phyloP scores from a whole-genome alignment of 2,888 invertebrate species.

The Diplazon laetatorius region DNA sequence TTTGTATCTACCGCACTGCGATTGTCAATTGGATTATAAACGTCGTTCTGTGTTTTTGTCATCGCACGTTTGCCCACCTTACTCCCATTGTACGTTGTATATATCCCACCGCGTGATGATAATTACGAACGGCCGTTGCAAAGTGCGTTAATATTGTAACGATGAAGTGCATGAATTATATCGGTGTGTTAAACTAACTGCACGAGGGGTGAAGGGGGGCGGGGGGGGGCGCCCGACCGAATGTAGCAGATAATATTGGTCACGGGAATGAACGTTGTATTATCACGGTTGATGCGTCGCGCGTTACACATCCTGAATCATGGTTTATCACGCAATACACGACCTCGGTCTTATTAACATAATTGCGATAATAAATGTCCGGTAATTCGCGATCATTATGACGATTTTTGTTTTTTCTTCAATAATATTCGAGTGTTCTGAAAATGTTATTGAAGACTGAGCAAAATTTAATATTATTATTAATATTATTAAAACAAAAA shows the following conservation, averaged over 20 bases:
- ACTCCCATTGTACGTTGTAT: slow-evolving; percentile 39
- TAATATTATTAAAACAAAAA: no score
- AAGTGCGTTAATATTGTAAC: slow-evolving; percentile 50
- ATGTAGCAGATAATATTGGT: slow-evolving; percentile 48
- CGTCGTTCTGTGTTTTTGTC: slow-evolving; percentile 20
- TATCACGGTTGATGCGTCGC: slow-evolving; percentile 26
- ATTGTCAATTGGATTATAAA: slow-evolving; percentile 54
- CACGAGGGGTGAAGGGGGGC: no score
- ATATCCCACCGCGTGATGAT: slow-evolving; percentile 52
- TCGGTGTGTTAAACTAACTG: not conserved
- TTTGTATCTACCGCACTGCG: slow-evolving; percentile 14
- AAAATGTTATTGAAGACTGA: no score
- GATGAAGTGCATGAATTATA: slow-evolving; percentile 40
- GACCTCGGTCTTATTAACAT: not conserved
- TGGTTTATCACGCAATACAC: not conserved
- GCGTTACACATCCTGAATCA: slow-evolving; percentile 32
- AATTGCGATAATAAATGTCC: not conserved
- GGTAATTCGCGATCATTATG: no score
- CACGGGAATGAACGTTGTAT: slow-evolving; percentile 41
- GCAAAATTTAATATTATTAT: no score
- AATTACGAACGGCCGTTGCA: slow-evolving; percentile 44
- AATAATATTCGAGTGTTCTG: no score
- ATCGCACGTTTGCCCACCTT: not conserved
- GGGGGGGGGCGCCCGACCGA: not conserved
- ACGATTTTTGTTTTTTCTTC: no score